phyloP scores from a whole-genome alignment of 2,113 vertebrate genomes.

The Xyliphius kryptos region DNA sequence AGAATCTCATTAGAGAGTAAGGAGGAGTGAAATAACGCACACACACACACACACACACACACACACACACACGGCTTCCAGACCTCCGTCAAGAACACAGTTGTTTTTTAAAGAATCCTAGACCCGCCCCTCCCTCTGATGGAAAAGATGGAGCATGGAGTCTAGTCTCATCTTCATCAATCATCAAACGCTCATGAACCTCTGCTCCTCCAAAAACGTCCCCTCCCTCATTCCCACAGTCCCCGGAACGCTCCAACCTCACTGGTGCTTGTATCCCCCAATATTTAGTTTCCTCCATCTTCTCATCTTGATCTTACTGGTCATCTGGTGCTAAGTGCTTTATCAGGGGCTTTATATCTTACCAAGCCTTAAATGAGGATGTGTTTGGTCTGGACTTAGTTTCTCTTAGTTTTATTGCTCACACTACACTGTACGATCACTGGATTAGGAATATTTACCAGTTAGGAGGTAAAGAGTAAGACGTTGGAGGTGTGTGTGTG shows the following conservation, averaged over 20 bases:
- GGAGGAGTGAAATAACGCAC: too few relatives aligned
- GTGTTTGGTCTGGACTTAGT: conserved; percentile 32
- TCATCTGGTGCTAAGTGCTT: conserved; percentile 74
- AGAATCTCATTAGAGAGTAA: conserved; percentile 22
- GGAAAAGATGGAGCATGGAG: background rate
- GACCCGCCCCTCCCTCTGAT: too few relatives aligned
- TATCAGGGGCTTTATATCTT: background rate
- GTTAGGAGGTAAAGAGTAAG: too few relatives aligned
- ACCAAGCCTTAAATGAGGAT: background rate
- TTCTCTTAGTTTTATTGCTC: conserved; percentile 68
- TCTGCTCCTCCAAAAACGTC: conserved; percentile 50
- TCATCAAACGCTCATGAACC: conserved; percentile 4
- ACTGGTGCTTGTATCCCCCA: conserved; percentile 48
- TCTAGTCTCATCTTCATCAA: background rate
- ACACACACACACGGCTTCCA: too few relatives aligned
- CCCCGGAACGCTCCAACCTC: conserved; percentile 24
- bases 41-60: too few relatives aligned
- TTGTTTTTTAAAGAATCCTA: conserved; percentile 9
- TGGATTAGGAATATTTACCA: too few relatives aligned
- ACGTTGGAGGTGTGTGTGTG: too few relatives aligned
- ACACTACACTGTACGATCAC: too few relatives aligned
- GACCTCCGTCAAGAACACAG: background rate
- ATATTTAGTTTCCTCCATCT: conserved; percentile 39
- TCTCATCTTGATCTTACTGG: conserved; percentile 42
- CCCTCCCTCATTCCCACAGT: background rate